Evolutionary conservation across 1,140 invertebrate species (phyloP).

Genomic region (Nilaparvata lugens): DNA sequence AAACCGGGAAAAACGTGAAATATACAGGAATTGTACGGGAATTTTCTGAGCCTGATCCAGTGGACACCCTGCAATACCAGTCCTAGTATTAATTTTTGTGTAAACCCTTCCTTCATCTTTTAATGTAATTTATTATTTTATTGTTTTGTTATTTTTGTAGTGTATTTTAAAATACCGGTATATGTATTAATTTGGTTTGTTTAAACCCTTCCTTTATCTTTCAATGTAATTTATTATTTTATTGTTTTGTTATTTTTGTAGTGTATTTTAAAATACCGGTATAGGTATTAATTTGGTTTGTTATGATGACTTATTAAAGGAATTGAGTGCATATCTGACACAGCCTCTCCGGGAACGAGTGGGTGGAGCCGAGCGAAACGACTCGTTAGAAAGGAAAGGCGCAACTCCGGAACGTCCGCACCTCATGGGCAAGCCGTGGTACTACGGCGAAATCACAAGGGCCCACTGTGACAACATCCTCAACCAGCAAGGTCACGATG

Average conservation of each 20-base stretch:
- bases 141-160: conserved; percentile 9
- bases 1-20: too few species aligned
- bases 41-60: too few species aligned
- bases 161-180: too few species aligned
- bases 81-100: too few species aligned
- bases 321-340: conserved; percentile 77
- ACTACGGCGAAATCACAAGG: conserved; percentile 90
- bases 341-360: conserved; percentile 45
- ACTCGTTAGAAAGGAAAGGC: conserved; percentile 15
- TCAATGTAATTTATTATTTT: neutral
- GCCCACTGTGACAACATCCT: conserved; percentile 91
- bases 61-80: too few species aligned
- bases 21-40: too few species aligned
- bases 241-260: conserved; percentile 13
- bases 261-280: neutral
- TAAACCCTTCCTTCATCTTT: too few species aligned
- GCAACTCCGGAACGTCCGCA: conserved; percentile 50
- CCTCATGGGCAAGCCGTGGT: conserved; percentile 81
- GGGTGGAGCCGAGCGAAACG: conserved; percentile 28
- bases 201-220: too few species aligned
- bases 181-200: too few species aligned
- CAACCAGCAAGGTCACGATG: conserved; percentile 88
- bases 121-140: conserved; percentile 6
- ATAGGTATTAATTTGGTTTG: conserved; percentile 7
- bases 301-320: conserved; percentile 38